Conservation (phyloP, 2,797 vertebrate genomes). For the Sibirionetta formosa region DNA sequence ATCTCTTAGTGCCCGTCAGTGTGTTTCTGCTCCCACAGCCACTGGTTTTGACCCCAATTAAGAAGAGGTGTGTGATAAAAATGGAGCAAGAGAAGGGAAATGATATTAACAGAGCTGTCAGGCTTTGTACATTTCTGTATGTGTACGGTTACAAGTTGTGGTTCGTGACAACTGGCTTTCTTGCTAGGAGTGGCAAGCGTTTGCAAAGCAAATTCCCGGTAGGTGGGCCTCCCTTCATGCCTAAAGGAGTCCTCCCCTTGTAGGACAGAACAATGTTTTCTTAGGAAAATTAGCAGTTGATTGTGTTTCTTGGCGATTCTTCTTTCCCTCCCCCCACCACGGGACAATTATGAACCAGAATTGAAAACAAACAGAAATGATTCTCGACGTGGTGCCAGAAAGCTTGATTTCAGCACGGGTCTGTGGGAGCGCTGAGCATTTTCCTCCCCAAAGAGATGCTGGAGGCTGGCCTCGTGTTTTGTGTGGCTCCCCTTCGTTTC, state of each 20-base stretch:
- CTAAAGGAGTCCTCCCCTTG: background rate
- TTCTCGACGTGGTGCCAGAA: background rate
- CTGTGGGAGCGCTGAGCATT: background rate
- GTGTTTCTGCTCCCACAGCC: background rate
- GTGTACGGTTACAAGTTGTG: background rate
- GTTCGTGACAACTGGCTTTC: background rate
- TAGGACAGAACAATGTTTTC: background rate
- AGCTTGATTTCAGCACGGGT: background rate
- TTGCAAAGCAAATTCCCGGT: background rate
- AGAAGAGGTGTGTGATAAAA: background rate
- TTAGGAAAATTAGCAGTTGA: background rate
- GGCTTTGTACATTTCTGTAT: background rate
- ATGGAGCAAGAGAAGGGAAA: background rate
- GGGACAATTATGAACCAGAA: background rate
- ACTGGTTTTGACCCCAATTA: background rate
- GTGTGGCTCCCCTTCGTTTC: background rate
- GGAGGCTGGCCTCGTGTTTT: background rate
- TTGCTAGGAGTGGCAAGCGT: background rate
- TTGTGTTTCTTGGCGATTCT: background rate
- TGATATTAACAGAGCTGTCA: background rate
- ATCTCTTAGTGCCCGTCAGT: accelerated
- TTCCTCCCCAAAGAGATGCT: background rate
- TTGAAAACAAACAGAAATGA: background rate
- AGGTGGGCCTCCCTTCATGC: background rate
- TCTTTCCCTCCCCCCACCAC: background rate